Evolutionary conservation across 1,140 invertebrate species (phyloP).

Genomic region (Zaprionus nigranus): DNA sequence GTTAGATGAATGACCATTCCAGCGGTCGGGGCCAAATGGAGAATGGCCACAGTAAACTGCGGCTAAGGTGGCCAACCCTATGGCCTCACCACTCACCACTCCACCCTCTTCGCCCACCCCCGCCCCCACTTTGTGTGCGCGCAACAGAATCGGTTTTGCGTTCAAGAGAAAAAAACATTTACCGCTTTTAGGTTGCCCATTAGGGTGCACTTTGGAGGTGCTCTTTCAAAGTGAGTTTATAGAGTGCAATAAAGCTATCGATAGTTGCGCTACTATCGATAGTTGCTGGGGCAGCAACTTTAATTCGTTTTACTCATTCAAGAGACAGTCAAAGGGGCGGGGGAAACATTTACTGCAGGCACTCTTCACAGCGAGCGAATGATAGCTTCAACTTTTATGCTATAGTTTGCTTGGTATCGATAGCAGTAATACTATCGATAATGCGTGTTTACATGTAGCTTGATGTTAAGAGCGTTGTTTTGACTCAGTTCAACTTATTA

Average conservation of each 20-base stretch:
- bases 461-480: too few relatives aligned
- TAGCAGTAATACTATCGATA: not conserved
- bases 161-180: constrained; percentile 2
- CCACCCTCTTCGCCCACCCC: not conserved
- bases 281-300: not conserved
- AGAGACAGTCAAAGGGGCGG: not conserved
- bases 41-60: constrained; percentile 63
- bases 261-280: not conserved
- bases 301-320: not conserved
- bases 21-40: constrained; percentile 53
- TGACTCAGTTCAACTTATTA: too few relatives aligned
- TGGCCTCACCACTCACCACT: not conserved
- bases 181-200: constrained; percentile 4
- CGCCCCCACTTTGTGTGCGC: not conserved
- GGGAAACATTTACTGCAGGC: not conserved
- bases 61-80: constrained; percentile 45
- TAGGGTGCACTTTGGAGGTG: constrained; percentile 4
- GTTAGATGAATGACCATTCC: constrained; percentile 74
- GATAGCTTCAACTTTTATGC: not conserved
- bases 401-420: not conserved
- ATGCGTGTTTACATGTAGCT: not conserved
- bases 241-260: not conserved
- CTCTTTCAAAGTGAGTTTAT: not conserved
- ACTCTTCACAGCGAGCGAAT: not conserved
- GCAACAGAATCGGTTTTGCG: constrained; percentile 10